Evolutionary conservation across 2,888 invertebrate species (phyloP), one percentile per base, ranked within the genome.

Genomic region (Pterobdella sp.): DNA sequence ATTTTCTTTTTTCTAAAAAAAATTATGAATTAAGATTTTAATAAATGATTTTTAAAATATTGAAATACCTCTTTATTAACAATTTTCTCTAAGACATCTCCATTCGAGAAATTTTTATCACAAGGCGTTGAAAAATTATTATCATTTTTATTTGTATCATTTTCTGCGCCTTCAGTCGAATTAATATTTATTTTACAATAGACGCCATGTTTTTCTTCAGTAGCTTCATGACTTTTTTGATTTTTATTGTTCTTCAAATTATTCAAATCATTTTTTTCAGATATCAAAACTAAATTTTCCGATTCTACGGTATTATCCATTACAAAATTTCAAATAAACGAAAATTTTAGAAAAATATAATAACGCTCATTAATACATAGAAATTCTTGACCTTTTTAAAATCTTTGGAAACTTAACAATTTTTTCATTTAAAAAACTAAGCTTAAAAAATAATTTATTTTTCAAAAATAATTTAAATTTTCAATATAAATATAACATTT

Each of bases 141-240:
- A n/a, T 56, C 26, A 26, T 26, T 26, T 56, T 56, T 56, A 56
- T 22, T 26, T 14, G 4, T 14, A 56, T 22, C 4, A 56, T 56
- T 26, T 4, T 7, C n/a, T 26, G 4, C 18, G 60, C n/a, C n/a
- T 26, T 56, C 60, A n/a, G 4, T 56, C 60, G 60, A 56, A 4
- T 22, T 18, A 26, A 26, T 56, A 56, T 26, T 56, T 56, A 56
- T 56, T 56, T 56, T 56, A 56, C 60, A 56, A 22, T 26, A 22
- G 60, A 56, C 60, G 60, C 60, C 60, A 56, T 56, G 60, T 56
- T 56, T 56, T 56, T 56, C 60, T 56, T 56, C 60, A 26, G 14
- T 56, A 18, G n/a, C 4, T 56, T n/a, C n/a, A 26, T 56, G n/a
- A 56, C 18, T 26, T 18, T 26, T 56, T 56, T 56, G 4, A 56